phyloP scores from a whole-genome alignment of 1,140 invertebrate genomes.

The Notospermus geniculatus region DNA sequence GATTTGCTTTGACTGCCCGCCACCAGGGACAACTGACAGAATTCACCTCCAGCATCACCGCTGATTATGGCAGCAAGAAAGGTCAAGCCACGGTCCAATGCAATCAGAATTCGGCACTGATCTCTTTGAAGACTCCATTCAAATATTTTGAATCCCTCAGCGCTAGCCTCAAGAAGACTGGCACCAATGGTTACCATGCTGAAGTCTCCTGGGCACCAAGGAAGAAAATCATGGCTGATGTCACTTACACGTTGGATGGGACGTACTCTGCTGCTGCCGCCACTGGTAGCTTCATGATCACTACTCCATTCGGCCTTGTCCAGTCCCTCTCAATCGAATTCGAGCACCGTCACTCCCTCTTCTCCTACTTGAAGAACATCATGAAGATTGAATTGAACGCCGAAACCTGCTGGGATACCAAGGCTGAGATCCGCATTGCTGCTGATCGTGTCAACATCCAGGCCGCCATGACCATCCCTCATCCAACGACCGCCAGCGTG shows the following conservation, averaged over 20 bases:
- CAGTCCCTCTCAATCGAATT: background rate
- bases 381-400: background rate
- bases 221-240: conserved; percentile 6
- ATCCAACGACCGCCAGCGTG: background rate
- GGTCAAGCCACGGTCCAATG: no score
- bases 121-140: no score
- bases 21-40: conserved; percentile 3
- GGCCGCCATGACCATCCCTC: background rate
- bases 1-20: background rate
- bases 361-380: background rate
- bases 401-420: background rate
- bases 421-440: background rate
- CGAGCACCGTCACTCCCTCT: background rate
- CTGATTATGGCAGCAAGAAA: no score
- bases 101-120: no score
- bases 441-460: background rate
- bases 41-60: background rate
- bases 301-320: background rate
- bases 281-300: background rate
- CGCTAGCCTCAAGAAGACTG: no score
- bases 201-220: conserved; percentile 3
- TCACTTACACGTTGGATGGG: background rate
- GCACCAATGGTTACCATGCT: background rate
- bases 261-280: background rate
- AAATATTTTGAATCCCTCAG: no score